These are phyloP conservation scores for Papilio demoleus DNA, from an alignment of 2,888 invertebrate genomes.

Conservation along the genomic window DNA sequence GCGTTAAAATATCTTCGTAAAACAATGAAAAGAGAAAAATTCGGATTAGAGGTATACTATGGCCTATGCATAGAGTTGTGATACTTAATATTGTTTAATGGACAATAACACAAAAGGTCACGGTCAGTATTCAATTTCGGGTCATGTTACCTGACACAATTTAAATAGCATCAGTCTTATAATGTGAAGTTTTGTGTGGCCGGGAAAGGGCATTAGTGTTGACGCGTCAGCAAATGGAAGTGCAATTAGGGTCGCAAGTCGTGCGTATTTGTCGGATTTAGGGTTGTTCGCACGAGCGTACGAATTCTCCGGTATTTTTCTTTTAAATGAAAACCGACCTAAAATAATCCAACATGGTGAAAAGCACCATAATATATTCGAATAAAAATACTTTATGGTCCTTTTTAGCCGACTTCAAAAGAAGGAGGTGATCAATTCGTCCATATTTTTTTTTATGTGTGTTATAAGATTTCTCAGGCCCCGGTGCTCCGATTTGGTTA, in stretches of 20 bases:
- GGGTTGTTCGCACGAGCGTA: conserved; percentile 24
- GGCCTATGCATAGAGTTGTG: neutral
- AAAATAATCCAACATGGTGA: neutral
- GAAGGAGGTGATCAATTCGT: too few relatives aligned
- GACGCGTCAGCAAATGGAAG: conserved; percentile 34
- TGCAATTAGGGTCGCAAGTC: conserved; percentile 40
- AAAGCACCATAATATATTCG: too few relatives aligned
- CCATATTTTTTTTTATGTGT: too few relatives aligned
- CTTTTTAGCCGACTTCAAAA: too few relatives aligned
- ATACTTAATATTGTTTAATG: neutral
- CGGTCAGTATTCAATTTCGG: neutral
- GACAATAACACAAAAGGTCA: conserved; percentile 12
- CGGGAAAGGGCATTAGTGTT: conserved; percentile 30
- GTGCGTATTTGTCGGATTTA: conserved; percentile 38
- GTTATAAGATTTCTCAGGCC: too few relatives aligned
- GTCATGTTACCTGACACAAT: conserved; percentile 19
- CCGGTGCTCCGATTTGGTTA: too few relatives aligned
- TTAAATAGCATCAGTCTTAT: conserved; percentile 26
- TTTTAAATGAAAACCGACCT: neutral
- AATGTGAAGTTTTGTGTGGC: conserved; percentile 24
- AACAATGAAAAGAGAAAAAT: too few relatives aligned
- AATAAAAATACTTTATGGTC: too few relatives aligned
- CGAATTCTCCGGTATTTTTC: conserved; percentile 24
- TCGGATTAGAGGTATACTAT: too few relatives aligned
- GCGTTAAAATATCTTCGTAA: too few relatives aligned